A percentile compares a stretch with the other conserved stretches of the same genome.
These are phyloP conservation scores for Macrosteles quadrilineatus DNA, from an alignment of 1,140 invertebrate species.

Conservation along the genomic window DNA sequence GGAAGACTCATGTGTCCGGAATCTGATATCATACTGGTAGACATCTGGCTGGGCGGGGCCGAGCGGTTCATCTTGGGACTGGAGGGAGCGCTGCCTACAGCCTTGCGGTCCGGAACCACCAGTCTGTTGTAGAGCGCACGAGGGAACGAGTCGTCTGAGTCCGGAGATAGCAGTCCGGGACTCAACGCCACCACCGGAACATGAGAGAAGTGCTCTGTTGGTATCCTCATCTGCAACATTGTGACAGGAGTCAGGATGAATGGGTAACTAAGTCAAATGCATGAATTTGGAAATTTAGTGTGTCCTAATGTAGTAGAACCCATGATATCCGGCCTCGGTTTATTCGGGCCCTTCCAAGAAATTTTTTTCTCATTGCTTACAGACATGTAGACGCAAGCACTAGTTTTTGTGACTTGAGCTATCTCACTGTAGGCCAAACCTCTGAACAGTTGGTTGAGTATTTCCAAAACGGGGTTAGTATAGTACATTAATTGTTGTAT, in stretches of 20 bases:
- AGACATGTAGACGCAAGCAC: no score
- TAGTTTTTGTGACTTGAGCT: no score
- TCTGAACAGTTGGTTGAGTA: no score
- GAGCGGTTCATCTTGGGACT: slow-evolving; percentile 61
- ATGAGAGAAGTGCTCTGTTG: slow-evolving; percentile 93
- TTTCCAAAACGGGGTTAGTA: no score
- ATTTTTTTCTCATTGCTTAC: no score
- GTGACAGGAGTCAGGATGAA: no score
- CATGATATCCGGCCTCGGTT: no score
- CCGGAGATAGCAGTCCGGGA: slow-evolving; percentile 73
- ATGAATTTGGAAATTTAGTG: no score
- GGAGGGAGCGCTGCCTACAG: slow-evolving; percentile 65
- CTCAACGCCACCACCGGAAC: slow-evolving; percentile 90
- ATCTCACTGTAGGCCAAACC: no score
- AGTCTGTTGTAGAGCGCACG: slow-evolving; percentile 62
- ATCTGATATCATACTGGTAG: slow-evolving; percentile 51
- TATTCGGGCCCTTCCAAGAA: no score
- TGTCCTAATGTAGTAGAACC: no score
- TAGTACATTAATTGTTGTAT: no score
- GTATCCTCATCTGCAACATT: slow-evolving; percentile 86
- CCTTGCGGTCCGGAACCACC: slow-evolving; percentile 58
- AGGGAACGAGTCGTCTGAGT: slow-evolving; percentile 63
- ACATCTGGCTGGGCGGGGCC: slow-evolving; percentile 53
- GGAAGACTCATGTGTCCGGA: slow-evolving; percentile 56
- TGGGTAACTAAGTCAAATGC: not conserved